phyloP scores from a whole-genome alignment of 2,888 invertebrate species.

The Tenthredo notha region DNA sequence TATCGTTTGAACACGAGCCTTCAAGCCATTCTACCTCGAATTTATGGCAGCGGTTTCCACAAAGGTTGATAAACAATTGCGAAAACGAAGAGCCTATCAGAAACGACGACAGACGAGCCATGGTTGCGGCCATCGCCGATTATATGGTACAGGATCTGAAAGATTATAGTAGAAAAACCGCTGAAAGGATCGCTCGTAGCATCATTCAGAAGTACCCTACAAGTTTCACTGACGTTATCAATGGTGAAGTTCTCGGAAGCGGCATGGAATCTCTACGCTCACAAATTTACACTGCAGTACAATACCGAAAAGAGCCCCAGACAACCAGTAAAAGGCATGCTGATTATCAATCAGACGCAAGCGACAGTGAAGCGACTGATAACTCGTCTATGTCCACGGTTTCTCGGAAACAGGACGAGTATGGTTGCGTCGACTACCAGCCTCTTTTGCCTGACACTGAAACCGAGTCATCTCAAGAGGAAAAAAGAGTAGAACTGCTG shows the following conservation, averaged over 20 bases:
- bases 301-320: constrained; percentile 50
- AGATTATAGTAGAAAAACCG: constrained; percentile 44
- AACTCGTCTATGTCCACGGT: not conserved
- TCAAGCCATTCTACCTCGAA: not conserved
- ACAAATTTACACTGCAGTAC: constrained; percentile 55
- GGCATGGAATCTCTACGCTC: constrained; percentile 47
- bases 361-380: constrained; percentile 17
- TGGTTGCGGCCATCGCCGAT: constrained; percentile 53
- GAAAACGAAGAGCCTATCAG: constrained; percentile 27
- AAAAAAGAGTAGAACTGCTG: constrained; percentile 32
- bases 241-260: constrained; percentile 42
- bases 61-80: constrained; percentile 45
- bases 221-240: constrained; percentile 51
- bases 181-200: constrained; percentile 48
- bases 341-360: constrained; percentile 36
- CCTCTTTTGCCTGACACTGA: constrained; percentile 49
- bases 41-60: constrained; percentile 50
- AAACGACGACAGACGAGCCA: constrained; percentile 40
- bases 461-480: constrained; percentile 40
- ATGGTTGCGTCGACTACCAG: constrained; percentile 53
- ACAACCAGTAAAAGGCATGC: constrained; percentile 45
- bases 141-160: constrained; percentile 54
- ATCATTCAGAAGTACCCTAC: constrained; percentile 48
- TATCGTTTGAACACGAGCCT: too few relatives aligned
- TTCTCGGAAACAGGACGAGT: constrained; percentile 52